Base-by-base conservation (phyloP, 2,797 vertebrate species). In the Clarias fuscus region DNA sequence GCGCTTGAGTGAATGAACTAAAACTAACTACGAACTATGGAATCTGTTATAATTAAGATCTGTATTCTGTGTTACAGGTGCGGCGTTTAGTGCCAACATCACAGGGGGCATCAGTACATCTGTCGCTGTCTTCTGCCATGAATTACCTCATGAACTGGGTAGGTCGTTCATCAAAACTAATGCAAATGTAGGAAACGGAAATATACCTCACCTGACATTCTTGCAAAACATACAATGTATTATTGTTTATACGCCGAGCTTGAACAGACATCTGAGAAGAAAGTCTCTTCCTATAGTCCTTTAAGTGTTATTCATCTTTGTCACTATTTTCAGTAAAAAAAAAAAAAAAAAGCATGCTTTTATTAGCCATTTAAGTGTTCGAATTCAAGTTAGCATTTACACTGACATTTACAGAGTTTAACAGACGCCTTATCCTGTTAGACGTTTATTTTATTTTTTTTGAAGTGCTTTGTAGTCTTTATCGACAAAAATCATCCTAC, bases 111-210 rank as follows among this genome's bases (percentile, higher is more conserved):
- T 99, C 94, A 99, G 98, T 84, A 99, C 98, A 1, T 99, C 98
- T 2, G 97, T 99, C 90, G 98, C 98, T 2, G 98, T 99, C 73
- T 99, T 99, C 94, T 99, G 98, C 93, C 98, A 99, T 0, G 98
- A 99, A 89, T 96, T 99, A 91, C 98, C 98, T 88, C 98, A 99
- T 89, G 98, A 99, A 93, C 95, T 99, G 75, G 98, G 98, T 99
- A 95, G 95, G 91, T 92, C 67, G 27, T 64, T 27, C n/a, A n/a
- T 80, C 20, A 59, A 17, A 77, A 59, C 56, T 59, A 77, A 33
- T 14, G 15, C 18, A 18, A 56, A 76, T 5, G 13, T 48, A 24
- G 22, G 22, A 48, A 24, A n/a, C 72, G 27, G 2, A 33, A 77
- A 33, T 11, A 11, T 3, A 53, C 37, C 18, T 33, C 20, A 14